These are phyloP conservation scores for Steatornis caripensis DNA, from an alignment of 2,113 vertebrate species.

Conservation along the genomic window DNA sequence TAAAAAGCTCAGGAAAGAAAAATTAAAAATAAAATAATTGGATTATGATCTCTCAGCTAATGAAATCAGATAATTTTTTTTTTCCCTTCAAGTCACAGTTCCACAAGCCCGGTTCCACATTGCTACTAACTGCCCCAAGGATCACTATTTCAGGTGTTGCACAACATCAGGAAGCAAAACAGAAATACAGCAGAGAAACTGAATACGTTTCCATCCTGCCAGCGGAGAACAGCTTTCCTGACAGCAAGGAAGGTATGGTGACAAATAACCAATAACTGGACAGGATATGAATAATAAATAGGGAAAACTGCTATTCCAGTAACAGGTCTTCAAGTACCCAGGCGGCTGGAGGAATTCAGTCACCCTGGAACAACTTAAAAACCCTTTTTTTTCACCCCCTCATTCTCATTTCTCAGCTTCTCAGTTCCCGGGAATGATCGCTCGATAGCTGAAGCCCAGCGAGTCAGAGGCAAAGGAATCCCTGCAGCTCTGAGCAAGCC, in stretches of 20 bases:
- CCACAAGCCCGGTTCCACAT: rapidly evolving
- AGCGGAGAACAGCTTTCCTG: background rate
- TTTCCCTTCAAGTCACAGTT: background rate
- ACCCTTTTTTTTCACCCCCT: background rate
- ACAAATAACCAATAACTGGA: constrained; percentile 25
- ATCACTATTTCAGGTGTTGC: background rate
- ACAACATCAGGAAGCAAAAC: background rate
- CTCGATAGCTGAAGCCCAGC: background rate
- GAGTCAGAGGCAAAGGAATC: background rate
- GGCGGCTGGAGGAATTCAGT: constrained; percentile 24
- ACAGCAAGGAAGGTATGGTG: constrained; percentile 12
- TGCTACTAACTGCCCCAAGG: background rate
- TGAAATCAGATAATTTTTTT: background rate
- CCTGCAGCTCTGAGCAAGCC: background rate
- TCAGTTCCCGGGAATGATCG: background rate
- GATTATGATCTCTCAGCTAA: constrained; percentile 31
- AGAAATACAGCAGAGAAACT: background rate
- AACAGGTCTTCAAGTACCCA: background rate
- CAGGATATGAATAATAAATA: constrained; percentile 15
- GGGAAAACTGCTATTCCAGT: constrained; percentile 27
- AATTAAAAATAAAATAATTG: constrained; percentile 64
- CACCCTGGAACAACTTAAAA: background rate
- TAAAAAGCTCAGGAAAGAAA: constrained; percentile 34
- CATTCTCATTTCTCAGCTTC: background rate
- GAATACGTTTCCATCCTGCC: background rate